Evolutionary conservation across 2,113 vertebrate species (phyloP).

Genomic region (Ardeotis arabs): DNA sequence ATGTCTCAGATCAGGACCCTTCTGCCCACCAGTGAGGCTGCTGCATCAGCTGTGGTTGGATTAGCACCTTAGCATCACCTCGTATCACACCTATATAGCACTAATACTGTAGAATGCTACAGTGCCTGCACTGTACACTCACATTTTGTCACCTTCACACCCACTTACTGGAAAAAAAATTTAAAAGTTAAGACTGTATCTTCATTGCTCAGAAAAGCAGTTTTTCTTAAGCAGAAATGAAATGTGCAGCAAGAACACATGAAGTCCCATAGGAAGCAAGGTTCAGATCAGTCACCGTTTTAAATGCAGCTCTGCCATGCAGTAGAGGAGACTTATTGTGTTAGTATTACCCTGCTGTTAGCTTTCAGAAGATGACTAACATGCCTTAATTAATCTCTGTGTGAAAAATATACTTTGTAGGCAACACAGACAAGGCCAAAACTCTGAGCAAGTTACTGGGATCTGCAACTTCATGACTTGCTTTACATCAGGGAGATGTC

Average conservation of each 20-base stretch:
- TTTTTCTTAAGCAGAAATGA: slow-evolving; percentile 5
- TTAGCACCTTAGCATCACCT: neutral
- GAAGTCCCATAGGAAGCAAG: neutral
- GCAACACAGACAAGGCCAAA: neutral
- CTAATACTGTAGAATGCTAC: neutral
- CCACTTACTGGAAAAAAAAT: neutral
- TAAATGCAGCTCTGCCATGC: neutral
- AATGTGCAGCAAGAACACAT: neutral
- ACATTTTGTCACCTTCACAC: neutral
- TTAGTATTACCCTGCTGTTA: neutral
- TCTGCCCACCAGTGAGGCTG: neutral
- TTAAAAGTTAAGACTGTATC: neutral
- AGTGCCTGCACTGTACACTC: neutral
- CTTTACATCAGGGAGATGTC: neutral
- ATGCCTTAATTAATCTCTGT: slow-evolving; percentile 38
- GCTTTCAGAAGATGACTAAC: slow-evolving; percentile 28
- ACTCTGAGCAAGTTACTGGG: neutral
- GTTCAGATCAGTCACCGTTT: neutral
- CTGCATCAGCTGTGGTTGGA: neutral
- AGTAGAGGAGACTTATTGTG: neutral
- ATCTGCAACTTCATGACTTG: neutral
- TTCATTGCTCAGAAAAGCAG: neutral
- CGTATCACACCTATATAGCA: neutral
- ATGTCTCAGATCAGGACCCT: neutral
- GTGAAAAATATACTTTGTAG: slow-evolving; percentile 13